Evolutionary conservation across 53 echinoderm and acorn worm species (phyloP).

Genomic region (Mesocentrotus franciscanus): DNA sequence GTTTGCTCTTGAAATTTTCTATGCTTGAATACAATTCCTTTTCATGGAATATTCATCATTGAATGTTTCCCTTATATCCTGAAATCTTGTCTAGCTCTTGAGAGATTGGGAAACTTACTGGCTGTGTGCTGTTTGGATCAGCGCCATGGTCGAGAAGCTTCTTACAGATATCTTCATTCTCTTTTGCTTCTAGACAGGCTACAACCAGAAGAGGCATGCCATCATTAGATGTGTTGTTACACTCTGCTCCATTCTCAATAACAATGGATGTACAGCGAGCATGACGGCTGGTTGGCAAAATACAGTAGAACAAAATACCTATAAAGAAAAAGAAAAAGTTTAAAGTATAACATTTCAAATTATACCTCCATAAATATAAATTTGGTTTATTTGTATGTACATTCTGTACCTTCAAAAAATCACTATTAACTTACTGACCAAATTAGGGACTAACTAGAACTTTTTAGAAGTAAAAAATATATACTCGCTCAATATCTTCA

Average conservation of each 20-base stretch:
- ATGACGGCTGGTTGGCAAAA: conserved; percentile 95
- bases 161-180: conserved; percentile 90
- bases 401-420: too few relatives aligned
- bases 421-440: too few relatives aligned
- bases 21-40: too few relatives aligned
- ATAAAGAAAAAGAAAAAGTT: background rate
- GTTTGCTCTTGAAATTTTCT: too few relatives aligned
- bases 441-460: too few relatives aligned
- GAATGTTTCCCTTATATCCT: too few relatives aligned
- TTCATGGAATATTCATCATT: too few relatives aligned
- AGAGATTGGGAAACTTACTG: conserved; percentile 71
- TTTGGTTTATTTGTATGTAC: too few relatives aligned
- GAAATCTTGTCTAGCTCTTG: background rate
- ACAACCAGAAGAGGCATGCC: conserved; percentile 92
- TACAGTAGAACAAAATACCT: conserved; percentile 97
- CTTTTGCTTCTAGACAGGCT: conserved; percentile 87
- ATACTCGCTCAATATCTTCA: too few relatives aligned
- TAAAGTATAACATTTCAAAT: background rate
- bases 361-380: too few relatives aligned
- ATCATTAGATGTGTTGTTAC: conserved; percentile 87
- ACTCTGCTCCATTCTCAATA: conserved; percentile 87
- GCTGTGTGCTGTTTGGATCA: conserved; percentile 85
- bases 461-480: too few relatives aligned
- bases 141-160: conserved; percentile 87
- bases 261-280: conserved; percentile 87